Evolutionary conservation across 2,797 vertebrate species (phyloP).

Genomic region (Schizopygopsis pylzovi): DNA sequence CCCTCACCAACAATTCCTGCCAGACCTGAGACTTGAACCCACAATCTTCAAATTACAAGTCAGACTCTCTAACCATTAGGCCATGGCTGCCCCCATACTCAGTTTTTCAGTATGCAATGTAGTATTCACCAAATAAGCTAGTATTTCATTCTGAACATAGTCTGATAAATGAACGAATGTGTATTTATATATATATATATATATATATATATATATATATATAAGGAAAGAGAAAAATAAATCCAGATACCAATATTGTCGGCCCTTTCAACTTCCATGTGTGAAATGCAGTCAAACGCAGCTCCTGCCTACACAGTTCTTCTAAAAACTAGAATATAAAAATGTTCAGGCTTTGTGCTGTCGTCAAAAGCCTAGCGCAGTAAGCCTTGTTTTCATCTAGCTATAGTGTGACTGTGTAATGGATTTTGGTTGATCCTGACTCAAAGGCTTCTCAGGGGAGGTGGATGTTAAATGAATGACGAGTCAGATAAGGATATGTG

Average conservation of each 20-base stretch:
- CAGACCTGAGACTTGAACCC: no score
- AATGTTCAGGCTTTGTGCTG: conserved; percentile 34
- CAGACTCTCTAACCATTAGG: background rate
- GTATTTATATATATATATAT: background rate
- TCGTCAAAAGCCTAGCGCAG: conserved; percentile 3
- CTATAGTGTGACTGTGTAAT: conserved; percentile 30
- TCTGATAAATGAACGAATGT: background rate
- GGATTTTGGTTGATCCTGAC: conserved; percentile 35
- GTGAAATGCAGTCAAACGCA: no score
- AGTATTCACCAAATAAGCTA: background rate
- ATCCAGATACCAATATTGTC: background rate
- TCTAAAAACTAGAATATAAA: background rate
- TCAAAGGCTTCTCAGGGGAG: conserved; percentile 23
- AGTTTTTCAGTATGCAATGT: background rate
- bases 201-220: background rate
- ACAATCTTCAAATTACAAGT: no score
- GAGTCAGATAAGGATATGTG: conserved; percentile 46
- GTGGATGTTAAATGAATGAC: conserved; percentile 42
- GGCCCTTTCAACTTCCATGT: no score
- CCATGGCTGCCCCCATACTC: background rate
- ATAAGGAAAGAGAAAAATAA: background rate
- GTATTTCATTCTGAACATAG: conserved; percentile 6
- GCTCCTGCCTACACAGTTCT: no score
- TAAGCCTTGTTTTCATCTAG: conserved; percentile 48
- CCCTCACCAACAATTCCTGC: no score